A percentile compares a stretch with the other conserved stretches of the same genome.
Conservation (phyloP, 2,113 vertebrate species). For the Phaethon lepturus region DNA sequence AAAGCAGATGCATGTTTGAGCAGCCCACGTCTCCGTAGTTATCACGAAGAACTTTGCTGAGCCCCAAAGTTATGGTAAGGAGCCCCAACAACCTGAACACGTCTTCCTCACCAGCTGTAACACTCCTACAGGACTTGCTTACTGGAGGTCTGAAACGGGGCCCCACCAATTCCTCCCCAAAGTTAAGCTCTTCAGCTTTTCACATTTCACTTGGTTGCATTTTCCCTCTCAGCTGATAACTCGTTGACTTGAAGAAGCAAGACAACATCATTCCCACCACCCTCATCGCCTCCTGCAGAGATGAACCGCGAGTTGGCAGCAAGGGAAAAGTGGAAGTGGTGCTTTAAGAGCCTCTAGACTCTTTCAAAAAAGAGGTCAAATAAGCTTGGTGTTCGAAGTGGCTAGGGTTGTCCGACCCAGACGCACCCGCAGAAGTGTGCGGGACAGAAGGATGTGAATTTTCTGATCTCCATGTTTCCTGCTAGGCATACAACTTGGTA, state of each 20-base stretch:
- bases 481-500: neutral
- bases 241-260: neutral
- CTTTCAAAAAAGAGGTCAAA: neutral
- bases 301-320: neutral
- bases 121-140: neutral
- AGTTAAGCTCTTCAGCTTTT: neutral
- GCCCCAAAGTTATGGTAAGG: neutral
- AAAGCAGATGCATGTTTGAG: neutral
- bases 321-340: fast-evolving
- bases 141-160: neutral
- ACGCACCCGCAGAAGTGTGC: neutral
- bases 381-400: neutral
- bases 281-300: neutral
- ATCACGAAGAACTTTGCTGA: neutral
- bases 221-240: neutral
- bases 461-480: neutral
- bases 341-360: neutral
- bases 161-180: neutral
- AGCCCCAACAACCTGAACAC: neutral
- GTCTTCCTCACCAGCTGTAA: neutral
- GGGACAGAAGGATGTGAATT: neutral
- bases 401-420: neutral
- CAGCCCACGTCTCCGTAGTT: neutral
- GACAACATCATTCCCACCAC: neutral
- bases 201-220: neutral